These are phyloP conservation scores for Zelleria hepariella DNA, from an alignment of 2,888 invertebrate species.

Conservation along the genomic window DNA sequence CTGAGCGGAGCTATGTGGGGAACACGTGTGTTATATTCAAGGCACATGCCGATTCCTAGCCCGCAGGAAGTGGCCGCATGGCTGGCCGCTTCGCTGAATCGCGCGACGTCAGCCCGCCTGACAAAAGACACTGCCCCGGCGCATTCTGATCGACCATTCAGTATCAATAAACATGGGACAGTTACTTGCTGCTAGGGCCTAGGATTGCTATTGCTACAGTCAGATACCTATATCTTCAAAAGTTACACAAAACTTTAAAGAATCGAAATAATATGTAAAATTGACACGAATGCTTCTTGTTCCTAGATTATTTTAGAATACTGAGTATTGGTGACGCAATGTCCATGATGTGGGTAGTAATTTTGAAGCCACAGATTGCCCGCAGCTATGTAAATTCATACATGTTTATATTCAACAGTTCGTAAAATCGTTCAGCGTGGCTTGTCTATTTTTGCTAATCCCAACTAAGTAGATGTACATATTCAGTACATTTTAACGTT, in stretches of 20 bases:
- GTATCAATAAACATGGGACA: slow-evolving; percentile 7
- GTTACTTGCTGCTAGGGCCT: not conserved
- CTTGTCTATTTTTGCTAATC: not conserved
- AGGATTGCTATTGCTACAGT: not conserved
- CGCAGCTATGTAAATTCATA: not conserved
- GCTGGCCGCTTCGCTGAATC: slow-evolving; percentile 42
- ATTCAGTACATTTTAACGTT: not conserved
- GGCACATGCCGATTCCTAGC: slow-evolving; percentile 43
- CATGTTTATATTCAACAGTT: not conserved
- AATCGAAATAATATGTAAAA: too few species aligned
- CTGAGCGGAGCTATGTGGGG: not conserved
- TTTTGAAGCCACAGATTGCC: not conserved
- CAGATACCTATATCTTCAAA: too few species aligned
- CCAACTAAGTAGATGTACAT: not conserved
- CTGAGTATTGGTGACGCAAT: not conserved
- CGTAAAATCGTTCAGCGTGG: not conserved
- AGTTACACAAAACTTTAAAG: too few species aligned
- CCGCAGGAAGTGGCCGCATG: slow-evolving; percentile 45
- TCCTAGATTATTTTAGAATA: not conserved
- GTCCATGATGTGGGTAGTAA: not conserved
- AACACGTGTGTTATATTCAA: slow-evolving; percentile 49
- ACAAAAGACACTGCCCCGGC: slow-evolving; percentile 36
- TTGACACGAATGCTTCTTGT: not conserved
- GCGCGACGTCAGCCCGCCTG: slow-evolving; percentile 30
- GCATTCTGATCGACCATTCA: slow-evolving; percentile 33